Conservation (phyloP, 2,113 vertebrate genomes). For the Noturus placidus region DNA sequence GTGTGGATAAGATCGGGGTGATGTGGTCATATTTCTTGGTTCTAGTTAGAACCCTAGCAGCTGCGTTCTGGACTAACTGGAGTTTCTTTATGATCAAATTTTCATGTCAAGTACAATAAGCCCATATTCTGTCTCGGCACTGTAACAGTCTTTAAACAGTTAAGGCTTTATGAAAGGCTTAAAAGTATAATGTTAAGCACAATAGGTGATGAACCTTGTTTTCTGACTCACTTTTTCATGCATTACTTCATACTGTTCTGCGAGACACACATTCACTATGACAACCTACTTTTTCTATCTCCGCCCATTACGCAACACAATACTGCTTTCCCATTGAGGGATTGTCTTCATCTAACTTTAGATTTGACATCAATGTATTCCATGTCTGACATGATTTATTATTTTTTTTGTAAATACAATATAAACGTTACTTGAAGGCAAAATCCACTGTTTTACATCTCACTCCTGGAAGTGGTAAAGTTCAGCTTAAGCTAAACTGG, state of each 20-base stretch:
- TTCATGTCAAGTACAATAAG: not conserved
- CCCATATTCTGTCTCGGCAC: not conserved
- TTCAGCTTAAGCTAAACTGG: not conserved
- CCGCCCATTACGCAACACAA: not conserved
- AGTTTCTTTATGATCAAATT: too few species aligned
- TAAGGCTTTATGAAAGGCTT: not conserved
- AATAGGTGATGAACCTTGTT: not conserved
- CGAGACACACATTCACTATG: not conserved
- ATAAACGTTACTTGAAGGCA: not conserved
- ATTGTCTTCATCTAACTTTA: not conserved
- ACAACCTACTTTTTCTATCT: conserved; percentile 1
- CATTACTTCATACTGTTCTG: not conserved
- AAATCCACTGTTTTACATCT: not conserved
- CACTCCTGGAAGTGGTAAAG: not conserved
- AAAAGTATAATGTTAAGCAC: not conserved
- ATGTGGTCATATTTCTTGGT: too few species aligned
- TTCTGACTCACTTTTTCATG: not conserved
- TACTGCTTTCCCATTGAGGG: not conserved
- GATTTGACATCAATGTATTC: not conserved
- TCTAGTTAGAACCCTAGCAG: too few species aligned
- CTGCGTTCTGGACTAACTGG: too few species aligned
- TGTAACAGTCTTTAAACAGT: not conserved
- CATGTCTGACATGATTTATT: not conserved
- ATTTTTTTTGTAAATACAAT: not conserved
- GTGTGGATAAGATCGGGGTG: too few species aligned